Percentiles rank a stretch among this genome's conserved stretches.
Evolutionary conservation across 1,140 invertebrate species (phyloP).

Genomic region (Scaptomyza pallida): DNA sequence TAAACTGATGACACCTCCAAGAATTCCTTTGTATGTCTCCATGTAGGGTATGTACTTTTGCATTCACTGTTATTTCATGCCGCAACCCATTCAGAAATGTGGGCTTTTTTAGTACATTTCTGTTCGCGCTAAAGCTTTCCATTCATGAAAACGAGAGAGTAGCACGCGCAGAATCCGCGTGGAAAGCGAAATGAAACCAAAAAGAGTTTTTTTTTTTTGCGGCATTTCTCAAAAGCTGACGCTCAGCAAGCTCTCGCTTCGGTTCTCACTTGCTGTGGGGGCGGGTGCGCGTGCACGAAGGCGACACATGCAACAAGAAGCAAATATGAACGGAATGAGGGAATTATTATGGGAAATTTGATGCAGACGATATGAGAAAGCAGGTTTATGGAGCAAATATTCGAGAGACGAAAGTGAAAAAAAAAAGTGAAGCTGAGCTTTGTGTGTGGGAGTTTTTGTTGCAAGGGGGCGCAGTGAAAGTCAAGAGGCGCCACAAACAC

Average conservation of each 20-base stretch:
- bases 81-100: conserved; percentile 20
- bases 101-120: conserved; percentile 27
- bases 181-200: conserved; percentile 35
- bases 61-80: neutral
- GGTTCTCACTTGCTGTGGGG: conserved; percentile 8
- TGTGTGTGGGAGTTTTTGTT: neutral
- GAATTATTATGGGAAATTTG: conserved; percentile 70
- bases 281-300: conserved; percentile 20
- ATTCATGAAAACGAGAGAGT: conserved; percentile 65
- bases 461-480: conserved; percentile 30
- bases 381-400: conserved; percentile 69
- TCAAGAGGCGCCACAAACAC: neutral
- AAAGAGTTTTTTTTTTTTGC: conserved; percentile 3
- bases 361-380: conserved; percentile 36
- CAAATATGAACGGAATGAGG: conserved; percentile 27
- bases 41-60: neutral
- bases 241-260: conserved; percentile 15
- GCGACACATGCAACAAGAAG: conserved; percentile 57
- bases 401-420: conserved; percentile 41
- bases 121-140: conserved; percentile 49
- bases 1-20: neutral
- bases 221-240: conserved; percentile 15
- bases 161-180: conserved; percentile 56
- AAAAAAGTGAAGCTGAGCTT: conserved; percentile 19
- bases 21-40: no score